Evolutionary conservation across 2,888 invertebrate genomes (phyloP).

Genomic region (Unio delphinus): DNA sequence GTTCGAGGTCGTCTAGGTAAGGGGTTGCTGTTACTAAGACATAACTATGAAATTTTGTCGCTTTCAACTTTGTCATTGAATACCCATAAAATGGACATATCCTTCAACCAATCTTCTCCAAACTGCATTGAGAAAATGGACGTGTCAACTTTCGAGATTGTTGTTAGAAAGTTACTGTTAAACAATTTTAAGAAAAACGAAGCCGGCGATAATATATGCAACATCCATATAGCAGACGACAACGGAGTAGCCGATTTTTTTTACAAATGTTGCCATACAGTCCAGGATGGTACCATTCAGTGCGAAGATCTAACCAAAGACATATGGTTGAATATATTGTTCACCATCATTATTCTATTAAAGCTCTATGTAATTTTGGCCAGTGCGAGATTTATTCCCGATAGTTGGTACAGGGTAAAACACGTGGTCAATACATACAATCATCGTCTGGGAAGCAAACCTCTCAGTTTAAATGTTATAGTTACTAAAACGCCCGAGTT

Average conservation of each 20-base stretch:
- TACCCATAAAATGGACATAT: slow-evolving; percentile 41
- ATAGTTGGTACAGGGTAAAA: slow-evolving; percentile 41
- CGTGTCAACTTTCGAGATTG: slow-evolving; percentile 15
- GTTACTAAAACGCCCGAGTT: slow-evolving; percentile 16
- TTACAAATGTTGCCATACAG: slow-evolving; percentile 24
- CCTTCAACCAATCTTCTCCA: slow-evolving; percentile 39
- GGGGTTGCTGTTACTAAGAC: slow-evolving; percentile 55
- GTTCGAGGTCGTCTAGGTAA: slow-evolving; percentile 51
- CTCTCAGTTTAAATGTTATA: slow-evolving; percentile 7
- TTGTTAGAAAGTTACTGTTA: slow-evolving; percentile 41
- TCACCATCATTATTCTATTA: slow-evolving; percentile 43
- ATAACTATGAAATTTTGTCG: slow-evolving; percentile 58
- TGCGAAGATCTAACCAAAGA: slow-evolving; percentile 34
- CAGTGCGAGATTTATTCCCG: slow-evolving; percentile 54
- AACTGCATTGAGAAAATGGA: slow-evolving; percentile 46
- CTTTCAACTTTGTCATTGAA: slow-evolving; percentile 53
- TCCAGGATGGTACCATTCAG: neutral
- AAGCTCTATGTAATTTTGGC: slow-evolving; percentile 55
- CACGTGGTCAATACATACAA: slow-evolving; percentile 7
- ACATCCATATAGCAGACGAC: slow-evolving; percentile 24
- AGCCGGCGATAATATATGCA: slow-evolving; percentile 41
- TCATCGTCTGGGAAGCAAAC: neutral
- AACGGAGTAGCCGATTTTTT: slow-evolving; percentile 21
- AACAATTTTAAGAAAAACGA: slow-evolving; percentile 39
- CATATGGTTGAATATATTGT: slow-evolving; percentile 44